These are phyloP conservation scores for Frankliniella fusca DNA, from an alignment of 2,888 invertebrate species.

Conservation along the genomic window DNA sequence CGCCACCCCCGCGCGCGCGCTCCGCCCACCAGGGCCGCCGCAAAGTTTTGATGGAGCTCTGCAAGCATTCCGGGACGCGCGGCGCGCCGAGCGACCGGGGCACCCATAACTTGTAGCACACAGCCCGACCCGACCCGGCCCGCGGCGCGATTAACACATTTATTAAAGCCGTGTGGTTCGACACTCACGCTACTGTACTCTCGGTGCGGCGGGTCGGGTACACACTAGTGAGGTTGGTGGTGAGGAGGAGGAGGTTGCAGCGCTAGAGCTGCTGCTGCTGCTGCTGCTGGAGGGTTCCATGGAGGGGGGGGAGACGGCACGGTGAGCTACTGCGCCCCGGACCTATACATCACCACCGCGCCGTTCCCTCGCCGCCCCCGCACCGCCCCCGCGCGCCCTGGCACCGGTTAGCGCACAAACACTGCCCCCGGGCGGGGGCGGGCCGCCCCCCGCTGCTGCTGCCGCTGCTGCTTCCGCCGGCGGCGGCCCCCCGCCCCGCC, in stretches of 20 bases:
- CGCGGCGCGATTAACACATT: constrained; percentile 14
- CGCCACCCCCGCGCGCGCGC: not conserved
- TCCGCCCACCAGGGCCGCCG: too few species aligned
- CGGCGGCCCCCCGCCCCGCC: not conserved
- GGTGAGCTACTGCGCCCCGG: not conserved
- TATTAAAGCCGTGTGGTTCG: not conserved
- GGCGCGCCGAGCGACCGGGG: too few species aligned
- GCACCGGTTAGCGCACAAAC: not conserved
- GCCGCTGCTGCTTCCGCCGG: not conserved
- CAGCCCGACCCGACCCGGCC: too few species aligned
- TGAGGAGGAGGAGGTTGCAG: not conserved
- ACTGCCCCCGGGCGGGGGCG: not conserved
- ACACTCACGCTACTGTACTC: not conserved
- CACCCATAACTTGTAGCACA: constrained; percentile 31
- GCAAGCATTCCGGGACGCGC: constrained; percentile 37
- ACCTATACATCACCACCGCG: constrained; percentile 7
- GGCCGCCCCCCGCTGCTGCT: not conserved
- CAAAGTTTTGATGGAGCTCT: constrained; percentile 42
- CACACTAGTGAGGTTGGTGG: not conserved
- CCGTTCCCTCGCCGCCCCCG: not conserved
- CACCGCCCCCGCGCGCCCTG: not conserved
- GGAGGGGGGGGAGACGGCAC: too few species aligned
- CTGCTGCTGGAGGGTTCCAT: too few species aligned
- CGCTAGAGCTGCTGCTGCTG: not conserved
- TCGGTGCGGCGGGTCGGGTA: not conserved